Base-by-base conservation (phyloP, 1,140 invertebrate genomes). In the Aricia agestis region DNA sequence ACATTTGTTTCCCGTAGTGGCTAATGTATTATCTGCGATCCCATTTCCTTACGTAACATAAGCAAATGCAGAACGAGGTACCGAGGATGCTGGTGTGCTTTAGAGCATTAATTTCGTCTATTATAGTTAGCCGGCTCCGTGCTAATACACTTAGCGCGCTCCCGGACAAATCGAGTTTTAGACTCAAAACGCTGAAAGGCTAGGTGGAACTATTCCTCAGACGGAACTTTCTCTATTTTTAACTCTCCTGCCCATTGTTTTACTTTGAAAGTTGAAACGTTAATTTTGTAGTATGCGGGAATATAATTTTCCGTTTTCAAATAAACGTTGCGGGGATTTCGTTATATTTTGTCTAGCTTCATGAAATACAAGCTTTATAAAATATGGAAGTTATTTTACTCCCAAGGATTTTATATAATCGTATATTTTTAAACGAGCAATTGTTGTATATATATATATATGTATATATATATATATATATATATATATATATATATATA, bases 101-200 rank as follows among this genome's bases (percentile, higher is more conserved):
- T 52, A 52, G 45, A 52, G 45, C 45, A 52, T 52, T 52, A 52
- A 52, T 52, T 52, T 52, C 45, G 45, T 52, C 45, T 52, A 52
- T 52, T 52, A 52, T 52, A 52, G 45, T 52, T 13, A 52, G 45
- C 45, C 45, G 45, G 45, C 45, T 13, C 45, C 13, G 45, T 13
- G 45, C 45, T 52, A 52, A 52, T 52, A 52, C 10, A 52, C 45
- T 52, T 52, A 13, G 13, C 45, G 6, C 4, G 45, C 10, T 52
- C 9, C 13, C 13, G 13, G 45, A 52, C 45, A 52, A 52, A 52
- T 52, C 45, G 45, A 52, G 45, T 52, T 52, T 52, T 52, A 52
- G 45, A 52, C 45, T 52, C 45, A 11, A 52, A 52, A 52, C 45
- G 45, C 45, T 52, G 36, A 52, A 52, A 52, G 45, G 45, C 45